Percentiles rank a stretch among this genome's conserved stretches.
phyloP scores from a whole-genome alignment of 2,888 invertebrate genomes.

The Agriopis marginaria region DNA sequence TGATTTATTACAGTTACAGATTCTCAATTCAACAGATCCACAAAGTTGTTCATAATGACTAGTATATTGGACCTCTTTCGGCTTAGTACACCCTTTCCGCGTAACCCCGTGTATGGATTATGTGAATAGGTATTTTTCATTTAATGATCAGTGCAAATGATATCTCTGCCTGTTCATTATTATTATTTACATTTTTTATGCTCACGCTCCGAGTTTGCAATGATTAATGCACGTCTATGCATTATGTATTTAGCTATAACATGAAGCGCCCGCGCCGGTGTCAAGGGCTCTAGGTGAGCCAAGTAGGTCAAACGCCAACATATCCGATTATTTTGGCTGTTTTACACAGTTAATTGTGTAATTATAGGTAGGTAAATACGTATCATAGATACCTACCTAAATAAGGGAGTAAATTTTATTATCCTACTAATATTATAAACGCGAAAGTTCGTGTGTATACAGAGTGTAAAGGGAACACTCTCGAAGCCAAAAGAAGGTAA shows the following conservation, averaged over 20 bases:
- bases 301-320: constrained; percentile 4
- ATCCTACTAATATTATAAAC: too few species aligned
- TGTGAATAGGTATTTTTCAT: background rate
- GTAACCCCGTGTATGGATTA: too few species aligned
- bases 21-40: too few species aligned
- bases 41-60: too few species aligned
- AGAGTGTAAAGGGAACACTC: too few species aligned
- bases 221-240: constrained; percentile 2
- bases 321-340: background rate
- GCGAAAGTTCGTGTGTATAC: too few species aligned
- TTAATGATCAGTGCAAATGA: background rate
- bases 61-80: too few species aligned
- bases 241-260: constrained; percentile 10
- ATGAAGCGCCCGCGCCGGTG: constrained; percentile 9
- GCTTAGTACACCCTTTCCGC: too few species aligned
- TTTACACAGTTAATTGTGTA: background rate
- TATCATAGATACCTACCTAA: background rate
- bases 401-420: too few species aligned
- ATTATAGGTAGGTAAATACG: background rate
- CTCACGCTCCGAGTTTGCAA: constrained; percentile 5
- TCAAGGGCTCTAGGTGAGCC: constrained; percentile 33
- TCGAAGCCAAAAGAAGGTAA: too few species aligned
- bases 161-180: too few species aligned
- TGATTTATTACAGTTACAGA: too few species aligned
- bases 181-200: constrained; percentile 3